Conservation (phyloP, 1,140 invertebrate genomes). For the Bombus balteatus region DNA sequence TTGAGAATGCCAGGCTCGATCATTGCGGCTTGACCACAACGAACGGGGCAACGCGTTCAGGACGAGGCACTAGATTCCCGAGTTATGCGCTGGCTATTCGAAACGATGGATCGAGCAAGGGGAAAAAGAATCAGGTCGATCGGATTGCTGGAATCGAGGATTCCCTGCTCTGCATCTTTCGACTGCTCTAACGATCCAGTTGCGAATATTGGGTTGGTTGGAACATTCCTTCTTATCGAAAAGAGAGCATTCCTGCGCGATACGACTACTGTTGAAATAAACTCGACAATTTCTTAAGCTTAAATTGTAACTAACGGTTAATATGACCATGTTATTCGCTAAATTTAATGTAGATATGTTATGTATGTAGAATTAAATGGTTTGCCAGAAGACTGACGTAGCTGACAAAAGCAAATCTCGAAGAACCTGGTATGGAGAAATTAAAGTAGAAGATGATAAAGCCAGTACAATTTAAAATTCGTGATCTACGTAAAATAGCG, state of each 20-base stretch:
- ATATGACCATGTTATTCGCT: too few relatives aligned
- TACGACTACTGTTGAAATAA: neutral
- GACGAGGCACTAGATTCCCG: too few relatives aligned
- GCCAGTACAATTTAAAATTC: too few relatives aligned
- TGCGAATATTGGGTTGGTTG: neutral
- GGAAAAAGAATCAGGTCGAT: neutral
- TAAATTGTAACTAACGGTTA: neutral
- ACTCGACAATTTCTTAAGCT: neutral
- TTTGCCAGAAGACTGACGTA: too few relatives aligned
- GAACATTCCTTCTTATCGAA: neutral
- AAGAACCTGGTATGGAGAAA: too few relatives aligned
- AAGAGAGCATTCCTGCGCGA: neutral
- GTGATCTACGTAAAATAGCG: too few relatives aligned
- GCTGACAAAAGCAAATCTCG: too few relatives aligned
- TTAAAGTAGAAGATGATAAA: too few relatives aligned
- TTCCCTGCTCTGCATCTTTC: neutral
- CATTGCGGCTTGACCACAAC: neutral
- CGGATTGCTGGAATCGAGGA: neutral
- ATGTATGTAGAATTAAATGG: too few relatives aligned
- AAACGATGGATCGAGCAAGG: neutral
- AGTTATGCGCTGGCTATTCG: slow-evolving; percentile 1
- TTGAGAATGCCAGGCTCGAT: neutral
- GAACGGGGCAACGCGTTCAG: neutral
- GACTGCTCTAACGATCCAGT: neutral
- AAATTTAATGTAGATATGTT: too few relatives aligned